Base-by-base conservation (phyloP, 2,113 vertebrate genomes). In the Gopherus evgoodei region DNA sequence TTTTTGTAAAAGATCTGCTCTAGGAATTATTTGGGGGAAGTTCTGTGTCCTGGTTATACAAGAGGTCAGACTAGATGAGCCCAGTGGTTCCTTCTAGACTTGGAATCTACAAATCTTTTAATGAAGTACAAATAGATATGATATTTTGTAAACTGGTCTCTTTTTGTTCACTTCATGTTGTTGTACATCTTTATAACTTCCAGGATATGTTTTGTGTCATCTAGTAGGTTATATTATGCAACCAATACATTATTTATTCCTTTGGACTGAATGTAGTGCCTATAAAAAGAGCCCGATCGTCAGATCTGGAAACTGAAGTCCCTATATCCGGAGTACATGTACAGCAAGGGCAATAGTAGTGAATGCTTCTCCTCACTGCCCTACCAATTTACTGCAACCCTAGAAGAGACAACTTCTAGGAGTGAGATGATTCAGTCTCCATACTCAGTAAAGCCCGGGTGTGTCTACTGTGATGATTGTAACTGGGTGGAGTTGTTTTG, bases 91-190 rank as follows among this genome's bases (percentile, higher is more conserved):
- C 62, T n/a, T 65, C 31, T 65, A 19, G 62, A 16, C 62, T 65
- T 19, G 5, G 62, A n/a, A 17, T n/a, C 31, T 35, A 65, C 62
- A 0, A 19, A 65, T 3, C 62, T 35, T 35, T 65, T 6, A 35
- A 65, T 65, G 31, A 65, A 65, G 31, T 16, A 65, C 14, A 65
- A 42, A 86, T 42, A 42, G 2, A 49, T 75, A 87, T 11, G 82
- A 29, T 0, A 42, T 90, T 76, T 24, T 0, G 0, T 16, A 82
- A 82, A 87, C 44, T 19, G 16, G 8, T 65, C 62, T 65, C 19
- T 38, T 75, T 42, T 75, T 75, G 38, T 75, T 38, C 19, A 25
- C 22, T 44, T 42, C 10, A 75, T 25, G 22, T 44, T 38, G n/a
- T 38, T 75, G 38, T 42, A 24, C 42, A 75, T 22, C n/a, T 42